Conservation (phyloP, 2,113 vertebrate species). For the Heterotis niloticus region DNA sequence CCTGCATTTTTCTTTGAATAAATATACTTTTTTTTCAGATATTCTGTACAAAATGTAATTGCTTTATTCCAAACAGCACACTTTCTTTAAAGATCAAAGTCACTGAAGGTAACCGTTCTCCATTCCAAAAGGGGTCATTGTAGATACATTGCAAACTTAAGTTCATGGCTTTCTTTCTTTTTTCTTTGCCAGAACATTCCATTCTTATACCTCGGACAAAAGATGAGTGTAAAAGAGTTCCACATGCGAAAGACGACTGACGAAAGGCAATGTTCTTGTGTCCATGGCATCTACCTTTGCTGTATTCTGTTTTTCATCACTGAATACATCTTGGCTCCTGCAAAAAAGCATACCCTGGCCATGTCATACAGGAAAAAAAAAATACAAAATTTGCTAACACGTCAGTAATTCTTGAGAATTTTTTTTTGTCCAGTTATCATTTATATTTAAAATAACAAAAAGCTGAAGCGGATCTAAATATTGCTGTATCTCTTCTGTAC, state of each 20-base stretch:
- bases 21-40: too few relatives aligned
- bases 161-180: background rate
- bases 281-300: background rate
- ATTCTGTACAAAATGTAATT: too few relatives aligned
- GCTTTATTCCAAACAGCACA: too few relatives aligned
- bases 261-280: background rate
- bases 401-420: background rate
- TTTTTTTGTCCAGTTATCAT: background rate
- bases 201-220: background rate
- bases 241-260: background rate
- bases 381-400: background rate
- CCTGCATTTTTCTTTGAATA: too few relatives aligned
- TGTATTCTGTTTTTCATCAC: too few relatives aligned
- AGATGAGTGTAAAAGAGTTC: background rate
- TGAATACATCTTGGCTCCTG: too few relatives aligned
- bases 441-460: conserved; percentile 8
- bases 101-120: too few relatives aligned
- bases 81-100: too few relatives aligned
- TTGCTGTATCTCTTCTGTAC: background rate
- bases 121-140: background rate
- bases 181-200: background rate
- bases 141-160: background rate
- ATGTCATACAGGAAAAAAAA: too few relatives aligned
- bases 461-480: background rate
- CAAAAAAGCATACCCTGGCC: too few relatives aligned